Evolutionary conservation across 1,140 invertebrate species (phyloP).

Genomic region (Drosophila asahinai): DNA sequence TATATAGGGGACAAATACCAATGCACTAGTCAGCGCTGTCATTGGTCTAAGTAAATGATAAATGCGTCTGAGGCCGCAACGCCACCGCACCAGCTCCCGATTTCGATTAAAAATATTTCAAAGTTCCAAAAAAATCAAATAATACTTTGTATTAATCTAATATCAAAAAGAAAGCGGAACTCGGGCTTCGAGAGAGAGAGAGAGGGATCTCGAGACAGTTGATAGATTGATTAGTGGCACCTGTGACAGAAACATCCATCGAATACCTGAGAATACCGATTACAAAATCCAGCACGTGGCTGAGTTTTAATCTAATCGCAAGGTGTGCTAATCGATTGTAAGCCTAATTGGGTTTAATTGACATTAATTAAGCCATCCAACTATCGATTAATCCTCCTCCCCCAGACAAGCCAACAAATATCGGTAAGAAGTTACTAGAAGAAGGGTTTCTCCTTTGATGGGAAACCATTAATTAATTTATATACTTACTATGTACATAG

Average conservation of each 20-base stretch:
- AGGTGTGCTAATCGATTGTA: background rate
- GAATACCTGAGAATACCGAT: conserved; percentile 8
- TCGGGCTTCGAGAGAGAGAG: background rate
- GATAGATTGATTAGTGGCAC: conserved; percentile 14
- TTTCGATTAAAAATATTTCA: conserved; percentile 9
- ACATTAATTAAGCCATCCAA: background rate
- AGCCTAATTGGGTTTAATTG: background rate
- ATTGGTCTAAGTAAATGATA: conserved; percentile 18
- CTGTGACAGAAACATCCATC: background rate
- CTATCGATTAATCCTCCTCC: background rate
- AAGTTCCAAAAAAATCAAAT: background rate
- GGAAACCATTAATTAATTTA: no score
- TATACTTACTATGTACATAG: no score
- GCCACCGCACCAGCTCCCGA: background rate
- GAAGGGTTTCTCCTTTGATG: background rate
- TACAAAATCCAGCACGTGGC: conserved; percentile 28
- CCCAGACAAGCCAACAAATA: no score
- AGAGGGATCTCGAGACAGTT: conserved; percentile 1
- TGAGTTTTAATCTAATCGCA: background rate
- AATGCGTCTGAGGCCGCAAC: conserved; percentile 15
- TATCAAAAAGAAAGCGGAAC: conserved; percentile 20
- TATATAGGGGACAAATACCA: background rate
- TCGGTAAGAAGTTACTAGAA: background rate
- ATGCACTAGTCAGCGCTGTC: background rate
- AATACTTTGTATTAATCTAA: background rate